Evolutionary conservation across 2,113 vertebrate species (phyloP).

Genomic region (Elachura formosa): DNA sequence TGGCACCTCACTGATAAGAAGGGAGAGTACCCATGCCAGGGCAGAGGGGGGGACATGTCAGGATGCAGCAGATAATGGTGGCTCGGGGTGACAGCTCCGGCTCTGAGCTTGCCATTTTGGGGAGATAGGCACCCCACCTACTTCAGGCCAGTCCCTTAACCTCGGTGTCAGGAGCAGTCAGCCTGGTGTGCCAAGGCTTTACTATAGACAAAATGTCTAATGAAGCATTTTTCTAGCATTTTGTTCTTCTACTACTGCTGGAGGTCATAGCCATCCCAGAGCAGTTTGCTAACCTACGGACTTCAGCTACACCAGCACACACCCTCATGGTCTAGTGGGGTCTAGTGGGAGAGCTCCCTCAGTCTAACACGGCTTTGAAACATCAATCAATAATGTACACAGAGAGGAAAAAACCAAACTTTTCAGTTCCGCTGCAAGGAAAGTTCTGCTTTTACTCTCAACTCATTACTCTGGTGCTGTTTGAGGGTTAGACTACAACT

Average conservation of each 20-base stretch:
- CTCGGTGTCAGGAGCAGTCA: not conserved
- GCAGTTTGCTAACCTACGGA: not conserved
- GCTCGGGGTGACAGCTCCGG: rapidly evolving
- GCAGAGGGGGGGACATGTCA: not conserved
- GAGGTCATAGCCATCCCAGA: not conserved
- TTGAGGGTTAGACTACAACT: not conserved
- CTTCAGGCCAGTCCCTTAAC: not conserved
- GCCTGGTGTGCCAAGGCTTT: not conserved
- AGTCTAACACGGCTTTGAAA: not conserved
- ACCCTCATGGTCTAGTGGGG: not conserved
- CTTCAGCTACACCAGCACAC: not conserved
- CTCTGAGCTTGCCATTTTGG: not conserved
- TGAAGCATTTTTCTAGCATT: not conserved
- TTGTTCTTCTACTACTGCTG: not conserved
- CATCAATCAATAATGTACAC: not conserved
- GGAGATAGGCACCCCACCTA: not conserved
- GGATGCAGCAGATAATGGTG: slow-evolving; percentile 2
- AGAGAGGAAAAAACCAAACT: not conserved
- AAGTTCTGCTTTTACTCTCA: not conserved
- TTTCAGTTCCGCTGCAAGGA: not conserved
- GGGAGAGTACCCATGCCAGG: slow-evolving; percentile 6
- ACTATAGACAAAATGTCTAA: not conserved
- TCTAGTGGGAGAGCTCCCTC: not conserved
- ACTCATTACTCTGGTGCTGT: not conserved
- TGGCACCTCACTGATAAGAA: slow-evolving; percentile 28